phyloP scores from a whole-genome alignment of 2,888 invertebrate species.

The Liodrosophila aerea region DNA sequence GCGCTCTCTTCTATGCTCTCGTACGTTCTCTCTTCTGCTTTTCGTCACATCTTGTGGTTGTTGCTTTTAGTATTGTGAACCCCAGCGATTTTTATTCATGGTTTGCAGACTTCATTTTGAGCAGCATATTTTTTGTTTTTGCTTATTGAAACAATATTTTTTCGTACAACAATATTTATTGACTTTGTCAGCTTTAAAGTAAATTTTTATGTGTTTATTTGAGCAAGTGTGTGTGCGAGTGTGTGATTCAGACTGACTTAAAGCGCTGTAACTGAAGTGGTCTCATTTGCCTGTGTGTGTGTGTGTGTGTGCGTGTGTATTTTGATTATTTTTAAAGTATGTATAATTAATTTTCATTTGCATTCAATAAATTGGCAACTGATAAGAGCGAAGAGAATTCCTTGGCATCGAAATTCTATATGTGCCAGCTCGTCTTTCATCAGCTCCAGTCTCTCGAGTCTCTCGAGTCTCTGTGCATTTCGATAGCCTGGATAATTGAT shows the following conservation, averaged over 20 bases:
- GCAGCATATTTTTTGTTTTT: slow-evolving; percentile 47
- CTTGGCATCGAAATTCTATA: slow-evolving; percentile 12
- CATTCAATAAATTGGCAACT: slow-evolving; percentile 38
- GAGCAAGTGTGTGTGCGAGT: slow-evolving; percentile 45
- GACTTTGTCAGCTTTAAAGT: slow-evolving; percentile 82
- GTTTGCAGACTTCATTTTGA: slow-evolving; percentile 46
- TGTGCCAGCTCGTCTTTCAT: background rate
- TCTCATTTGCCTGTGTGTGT: slow-evolving; percentile 4
- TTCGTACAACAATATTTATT: slow-evolving; percentile 81
- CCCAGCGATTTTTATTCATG: slow-evolving; percentile 32
- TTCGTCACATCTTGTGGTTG: slow-evolving; percentile 30
- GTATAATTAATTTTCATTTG: slow-evolving; percentile 58
- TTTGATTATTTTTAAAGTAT: slow-evolving; percentile 65
- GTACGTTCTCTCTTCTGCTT: slow-evolving; percentile 38
- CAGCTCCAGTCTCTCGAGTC: background rate
- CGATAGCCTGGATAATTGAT: slow-evolving; percentile 68
- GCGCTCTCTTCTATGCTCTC: background rate
- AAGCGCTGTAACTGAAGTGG: background rate
- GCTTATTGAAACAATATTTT: slow-evolving; percentile 81
- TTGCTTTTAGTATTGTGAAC: slow-evolving; percentile 42
- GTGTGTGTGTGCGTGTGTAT: slow-evolving; percentile 36
- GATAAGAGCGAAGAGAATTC: slow-evolving; percentile 11
- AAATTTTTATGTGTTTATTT: slow-evolving; percentile 77
- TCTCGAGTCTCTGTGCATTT: slow-evolving; percentile 34
- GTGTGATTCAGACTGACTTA: slow-evolving; percentile 28